Conservation (phyloP, 1,140 invertebrate species). For the Rhyzopertha dominica region DNA sequence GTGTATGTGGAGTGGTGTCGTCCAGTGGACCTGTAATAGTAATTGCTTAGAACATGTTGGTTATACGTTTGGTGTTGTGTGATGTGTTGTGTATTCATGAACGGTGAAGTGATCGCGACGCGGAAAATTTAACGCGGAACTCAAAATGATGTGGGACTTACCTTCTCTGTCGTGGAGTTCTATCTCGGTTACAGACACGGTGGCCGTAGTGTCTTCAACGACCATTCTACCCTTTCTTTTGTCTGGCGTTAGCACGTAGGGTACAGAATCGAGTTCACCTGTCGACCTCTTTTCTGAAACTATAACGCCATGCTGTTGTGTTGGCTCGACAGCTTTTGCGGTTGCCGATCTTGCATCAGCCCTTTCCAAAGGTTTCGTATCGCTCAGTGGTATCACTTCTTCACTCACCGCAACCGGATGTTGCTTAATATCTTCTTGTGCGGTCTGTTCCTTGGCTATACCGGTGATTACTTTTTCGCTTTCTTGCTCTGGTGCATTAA, state of each 20-base stretch:
- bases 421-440: conserved; percentile 43
- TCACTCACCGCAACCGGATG: conserved; percentile 31
- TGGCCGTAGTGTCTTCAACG: conserved; percentile 32
- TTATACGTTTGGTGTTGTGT: no score
- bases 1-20: conserved; percentile 40
- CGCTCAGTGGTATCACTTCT: conserved; percentile 34
- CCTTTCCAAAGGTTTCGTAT: background rate
- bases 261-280: conserved; percentile 45
- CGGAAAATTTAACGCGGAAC: background rate
- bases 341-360: conserved; percentile 2
- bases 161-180: conserved; percentile 48
- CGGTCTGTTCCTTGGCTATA: conserved; percentile 43
- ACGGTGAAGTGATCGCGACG: background rate
- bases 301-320: conserved; percentile 49
- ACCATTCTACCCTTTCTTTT: conserved; percentile 33
- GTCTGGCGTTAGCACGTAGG: conserved; percentile 26
- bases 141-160: conserved; percentile 47
- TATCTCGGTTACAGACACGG: conserved; percentile 45
- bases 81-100: no score
- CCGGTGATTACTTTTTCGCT: conserved; percentile 44
- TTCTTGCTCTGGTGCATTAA: conserved; percentile 48
- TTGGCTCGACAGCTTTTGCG: conserved; percentile 31
- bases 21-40: conserved; percentile 44
- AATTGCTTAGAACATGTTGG: no score
- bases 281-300: conserved; percentile 49